Conservation (phyloP, 2,113 vertebrate genomes). For the Muntiacus muntjak region DNA sequence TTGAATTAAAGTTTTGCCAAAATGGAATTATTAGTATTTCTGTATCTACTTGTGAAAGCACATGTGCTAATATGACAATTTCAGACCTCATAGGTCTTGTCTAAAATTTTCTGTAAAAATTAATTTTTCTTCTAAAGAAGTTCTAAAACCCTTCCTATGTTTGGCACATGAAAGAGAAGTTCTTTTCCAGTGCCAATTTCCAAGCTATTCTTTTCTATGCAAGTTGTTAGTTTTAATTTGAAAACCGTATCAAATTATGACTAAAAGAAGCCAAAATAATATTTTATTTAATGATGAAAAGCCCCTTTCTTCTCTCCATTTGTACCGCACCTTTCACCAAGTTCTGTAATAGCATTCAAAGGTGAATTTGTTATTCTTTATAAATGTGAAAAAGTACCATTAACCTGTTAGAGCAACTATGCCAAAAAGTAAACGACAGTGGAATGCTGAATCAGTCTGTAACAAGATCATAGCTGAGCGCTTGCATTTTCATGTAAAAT, state of each 20-base stretch:
- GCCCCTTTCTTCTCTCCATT: background rate
- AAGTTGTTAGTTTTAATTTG: background rate
- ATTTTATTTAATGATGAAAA: constrained; percentile 9
- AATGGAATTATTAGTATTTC: background rate
- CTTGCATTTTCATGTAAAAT: background rate
- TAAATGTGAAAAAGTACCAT: background rate
- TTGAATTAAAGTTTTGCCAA: background rate
- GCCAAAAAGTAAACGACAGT: background rate
- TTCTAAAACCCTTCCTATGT: background rate
- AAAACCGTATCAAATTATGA: background rate
- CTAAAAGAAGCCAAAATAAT: background rate
- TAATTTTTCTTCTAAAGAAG: background rate
- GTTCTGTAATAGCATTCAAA: background rate
- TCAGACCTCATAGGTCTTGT: background rate
- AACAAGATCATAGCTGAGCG: background rate
- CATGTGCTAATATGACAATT: background rate
- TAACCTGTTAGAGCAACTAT: background rate
- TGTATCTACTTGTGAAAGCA: background rate
- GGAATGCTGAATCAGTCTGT: background rate
- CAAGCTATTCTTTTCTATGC: background rate
- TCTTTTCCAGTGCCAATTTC: background rate
- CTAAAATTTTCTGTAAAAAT: background rate
- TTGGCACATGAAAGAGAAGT: background rate
- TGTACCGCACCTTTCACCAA: background rate
- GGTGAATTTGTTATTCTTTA: background rate